A percentile compares a stretch with the other conserved stretches of the same genome.
Evolutionary conservation across 2,888 invertebrate species (phyloP).

Genomic region (Xanthia togata): DNA sequence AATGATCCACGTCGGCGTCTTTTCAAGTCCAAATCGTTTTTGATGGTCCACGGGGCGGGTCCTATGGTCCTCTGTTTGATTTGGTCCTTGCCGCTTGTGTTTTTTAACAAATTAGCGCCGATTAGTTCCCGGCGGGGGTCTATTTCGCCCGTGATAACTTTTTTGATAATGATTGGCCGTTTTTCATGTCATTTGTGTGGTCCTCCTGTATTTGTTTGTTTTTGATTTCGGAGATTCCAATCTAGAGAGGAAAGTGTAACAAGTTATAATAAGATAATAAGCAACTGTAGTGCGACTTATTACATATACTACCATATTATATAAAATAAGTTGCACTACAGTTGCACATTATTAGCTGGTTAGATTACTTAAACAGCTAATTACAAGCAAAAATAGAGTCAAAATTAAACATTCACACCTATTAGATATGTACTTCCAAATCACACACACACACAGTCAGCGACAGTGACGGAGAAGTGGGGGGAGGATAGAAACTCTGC

Average conservation of each 20-base stretch:
- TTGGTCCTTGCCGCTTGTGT: conserved; percentile 74
- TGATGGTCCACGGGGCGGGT: conserved; percentile 67
- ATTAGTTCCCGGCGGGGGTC: conserved; percentile 73
- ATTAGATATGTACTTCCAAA: background rate
- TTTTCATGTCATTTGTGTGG: conserved; percentile 73
- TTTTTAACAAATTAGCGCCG: conserved; percentile 82
- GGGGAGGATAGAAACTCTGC: too few relatives aligned
- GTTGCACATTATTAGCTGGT: too few relatives aligned
- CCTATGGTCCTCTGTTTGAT: conserved; percentile 74
- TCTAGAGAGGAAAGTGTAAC: conserved; percentile 4
- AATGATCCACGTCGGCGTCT: conserved; percentile 70
- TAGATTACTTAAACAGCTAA: too few relatives aligned
- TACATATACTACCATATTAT: too few relatives aligned
- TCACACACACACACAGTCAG: too few relatives aligned
- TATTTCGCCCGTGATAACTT: conserved; percentile 70
- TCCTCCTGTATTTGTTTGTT: conserved; percentile 67
- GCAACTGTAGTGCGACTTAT: background rate
- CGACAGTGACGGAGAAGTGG: too few relatives aligned
- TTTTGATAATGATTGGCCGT: conserved; percentile 74
- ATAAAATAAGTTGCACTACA: too few relatives aligned
- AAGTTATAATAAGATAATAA: background rate
- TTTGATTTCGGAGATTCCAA: conserved; percentile 34
- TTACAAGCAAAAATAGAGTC: background rate
- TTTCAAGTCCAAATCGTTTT: conserved; percentile 70
- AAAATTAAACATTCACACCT: background rate